Percentiles rank a stretch among this genome's conserved stretches.
phyloP scores from a whole-genome alignment of 2,113 vertebrate genomes.

The Genyomyrus donnyi region DNA sequence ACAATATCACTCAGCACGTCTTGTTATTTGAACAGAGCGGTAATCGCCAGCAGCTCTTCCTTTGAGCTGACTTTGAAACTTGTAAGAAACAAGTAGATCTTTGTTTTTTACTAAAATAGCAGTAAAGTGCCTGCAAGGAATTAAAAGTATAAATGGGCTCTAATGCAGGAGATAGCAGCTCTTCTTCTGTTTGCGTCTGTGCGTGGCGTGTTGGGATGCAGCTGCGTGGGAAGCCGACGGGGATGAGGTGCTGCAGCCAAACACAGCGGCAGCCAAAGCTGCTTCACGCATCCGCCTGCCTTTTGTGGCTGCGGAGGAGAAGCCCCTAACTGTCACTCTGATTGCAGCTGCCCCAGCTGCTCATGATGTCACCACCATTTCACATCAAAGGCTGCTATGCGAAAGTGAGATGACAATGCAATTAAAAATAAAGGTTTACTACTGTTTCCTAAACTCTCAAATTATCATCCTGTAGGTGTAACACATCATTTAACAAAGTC shows the following conservation, averaged over 20 bases:
- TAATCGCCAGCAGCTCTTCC: background rate
- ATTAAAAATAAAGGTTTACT: background rate
- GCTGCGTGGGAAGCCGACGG: background rate
- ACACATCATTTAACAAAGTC: background rate
- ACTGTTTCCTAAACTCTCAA: background rate
- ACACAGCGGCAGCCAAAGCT: background rate
- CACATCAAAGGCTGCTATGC: background rate
- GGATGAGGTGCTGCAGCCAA: background rate
- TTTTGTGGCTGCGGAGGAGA: background rate
- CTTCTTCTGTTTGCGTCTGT: background rate
- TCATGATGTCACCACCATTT: background rate
- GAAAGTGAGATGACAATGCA: background rate
- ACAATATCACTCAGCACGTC: background rate
- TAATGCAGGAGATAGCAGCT: background rate
- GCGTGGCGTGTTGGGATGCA: background rate
- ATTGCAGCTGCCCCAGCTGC: background rate
- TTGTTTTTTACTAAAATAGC: background rate
- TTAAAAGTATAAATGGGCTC: conserved; percentile 9
- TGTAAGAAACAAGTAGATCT: conserved; percentile 5
- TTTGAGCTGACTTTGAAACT: conserved; percentile 16
- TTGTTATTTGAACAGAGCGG: conserved; percentile 11
- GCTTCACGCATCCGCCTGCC: background rate
- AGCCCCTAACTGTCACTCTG: background rate
- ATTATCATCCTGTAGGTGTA: background rate
- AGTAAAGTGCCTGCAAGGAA: background rate